Conservation (phyloP, 2,888 invertebrate genomes). For the Allolobophora icterica region DNA sequence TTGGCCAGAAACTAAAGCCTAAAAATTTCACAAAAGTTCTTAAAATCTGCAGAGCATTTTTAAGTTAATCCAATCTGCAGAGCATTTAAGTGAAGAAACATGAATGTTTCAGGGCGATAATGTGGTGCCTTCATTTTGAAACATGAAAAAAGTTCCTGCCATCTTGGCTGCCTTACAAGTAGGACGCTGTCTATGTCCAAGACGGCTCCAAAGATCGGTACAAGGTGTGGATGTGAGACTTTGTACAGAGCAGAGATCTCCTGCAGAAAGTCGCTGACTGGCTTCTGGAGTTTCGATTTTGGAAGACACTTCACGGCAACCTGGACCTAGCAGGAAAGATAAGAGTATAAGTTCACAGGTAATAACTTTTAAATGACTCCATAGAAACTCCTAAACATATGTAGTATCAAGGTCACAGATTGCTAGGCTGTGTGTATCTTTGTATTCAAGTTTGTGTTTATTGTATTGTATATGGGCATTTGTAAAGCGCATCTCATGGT, state of each 20-base stretch:
- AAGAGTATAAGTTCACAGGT: background rate
- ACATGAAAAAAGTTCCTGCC: background rate
- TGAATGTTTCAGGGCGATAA: background rate
- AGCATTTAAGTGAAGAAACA: background rate
- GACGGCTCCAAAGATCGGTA: conserved; percentile 93
- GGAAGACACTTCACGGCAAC: conserved; percentile 96
- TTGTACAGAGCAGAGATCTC: conserved; percentile 98
- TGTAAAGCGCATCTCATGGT: too few relatives aligned
- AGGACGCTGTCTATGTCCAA: conserved; percentile 83
- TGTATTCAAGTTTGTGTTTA: too few relatives aligned
- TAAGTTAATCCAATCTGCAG: too few relatives aligned
- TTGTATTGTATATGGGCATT: too few relatives aligned
- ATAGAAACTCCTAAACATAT: background rate
- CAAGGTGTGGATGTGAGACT: conserved; percentile 94
- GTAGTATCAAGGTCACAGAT: background rate
- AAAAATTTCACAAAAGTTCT: background rate
- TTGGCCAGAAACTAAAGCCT: too few relatives aligned
- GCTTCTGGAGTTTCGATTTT: conserved; percentile 91
- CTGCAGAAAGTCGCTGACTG: conserved; percentile 93
- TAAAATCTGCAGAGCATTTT: background rate
- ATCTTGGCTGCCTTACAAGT: conserved; percentile 65
- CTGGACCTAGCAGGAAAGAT: conserved; percentile 74
- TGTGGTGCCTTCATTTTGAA: background rate
- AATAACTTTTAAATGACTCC: background rate
- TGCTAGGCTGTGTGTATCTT: background rate